phyloP scores from a whole-genome alignment of 2,797 vertebrate genomes.

The Phaenicophaeus curvirostris region DNA sequence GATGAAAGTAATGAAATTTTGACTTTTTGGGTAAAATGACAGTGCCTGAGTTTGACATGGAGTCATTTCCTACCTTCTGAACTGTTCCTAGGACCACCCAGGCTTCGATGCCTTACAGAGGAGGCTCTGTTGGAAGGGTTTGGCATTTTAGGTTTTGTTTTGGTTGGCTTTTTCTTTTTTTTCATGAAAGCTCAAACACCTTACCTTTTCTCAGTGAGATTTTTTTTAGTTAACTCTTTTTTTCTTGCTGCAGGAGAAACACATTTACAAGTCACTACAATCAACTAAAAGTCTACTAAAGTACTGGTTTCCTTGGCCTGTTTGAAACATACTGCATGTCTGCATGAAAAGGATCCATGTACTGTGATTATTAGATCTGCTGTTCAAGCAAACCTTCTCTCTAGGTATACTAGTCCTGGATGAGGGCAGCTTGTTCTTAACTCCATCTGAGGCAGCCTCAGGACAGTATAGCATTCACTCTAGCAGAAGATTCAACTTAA shows the following conservation, averaged over 20 bases:
- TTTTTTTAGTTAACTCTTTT: not conserved
- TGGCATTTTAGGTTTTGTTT: not conserved
- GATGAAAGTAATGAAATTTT: not conserved
- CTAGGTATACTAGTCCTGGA: not conserved
- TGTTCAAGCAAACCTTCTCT: not conserved
- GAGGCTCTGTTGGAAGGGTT: not conserved
- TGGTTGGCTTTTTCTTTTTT: not conserved
- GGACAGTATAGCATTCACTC: not conserved
- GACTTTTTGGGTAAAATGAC: not conserved
- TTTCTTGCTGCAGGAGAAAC: not conserved
- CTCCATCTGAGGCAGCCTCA: not conserved
- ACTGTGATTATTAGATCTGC: not conserved
- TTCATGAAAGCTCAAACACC: not conserved
- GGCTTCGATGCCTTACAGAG: not conserved
- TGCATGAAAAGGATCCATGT: not conserved
- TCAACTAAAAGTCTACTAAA: not conserved
- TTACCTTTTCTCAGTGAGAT: not conserved
- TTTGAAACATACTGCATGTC: not conserved
- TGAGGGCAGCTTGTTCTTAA: not conserved
- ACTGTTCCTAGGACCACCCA: not conserved
- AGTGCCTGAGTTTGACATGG: accelerated
- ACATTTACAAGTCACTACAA: not conserved
- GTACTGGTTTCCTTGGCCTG: not conserved
- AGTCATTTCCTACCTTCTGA: not conserved
- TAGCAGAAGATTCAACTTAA: not conserved